A percentile compares a stretch with the other conserved stretches of the same genome.
These are phyloP conservation scores for Corythornis cristatus DNA, from an alignment of 2,113 vertebrate species.

Conservation along the genomic window DNA sequence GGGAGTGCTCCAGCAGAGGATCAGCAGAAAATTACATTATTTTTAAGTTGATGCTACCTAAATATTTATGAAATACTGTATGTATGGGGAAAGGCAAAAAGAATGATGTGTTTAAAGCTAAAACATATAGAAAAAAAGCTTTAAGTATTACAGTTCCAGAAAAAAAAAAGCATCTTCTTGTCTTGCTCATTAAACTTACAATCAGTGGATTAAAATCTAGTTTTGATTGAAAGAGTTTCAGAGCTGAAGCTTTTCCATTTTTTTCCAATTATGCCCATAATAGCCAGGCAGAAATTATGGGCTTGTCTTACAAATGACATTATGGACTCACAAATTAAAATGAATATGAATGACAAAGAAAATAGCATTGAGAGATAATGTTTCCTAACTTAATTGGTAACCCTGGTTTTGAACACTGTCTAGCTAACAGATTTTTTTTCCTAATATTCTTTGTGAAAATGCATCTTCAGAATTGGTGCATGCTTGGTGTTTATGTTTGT, in stretches of 20 bases:
- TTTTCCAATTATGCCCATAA: background rate
- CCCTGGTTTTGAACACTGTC: background rate
- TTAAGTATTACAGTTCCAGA: background rate
- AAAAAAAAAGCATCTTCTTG: background rate
- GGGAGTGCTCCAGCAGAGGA: background rate
- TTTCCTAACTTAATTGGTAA: slow-evolving; percentile 44
- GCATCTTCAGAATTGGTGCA: background rate
- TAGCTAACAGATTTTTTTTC: background rate
- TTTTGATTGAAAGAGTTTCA: background rate
- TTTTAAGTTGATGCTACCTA: background rate
- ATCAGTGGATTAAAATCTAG: background rate
- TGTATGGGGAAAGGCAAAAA: background rate
- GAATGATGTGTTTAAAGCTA: background rate
- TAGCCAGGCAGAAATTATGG: slow-evolving; percentile 7
- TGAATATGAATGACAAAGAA: slow-evolving; percentile 57
- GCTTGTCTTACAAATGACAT: slow-evolving; percentile 25
- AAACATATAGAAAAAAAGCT: background rate
- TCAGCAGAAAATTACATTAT: background rate
- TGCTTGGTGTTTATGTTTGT: background rate
- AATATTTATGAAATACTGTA: background rate
- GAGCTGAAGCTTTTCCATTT: background rate
- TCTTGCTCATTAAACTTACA: background rate
- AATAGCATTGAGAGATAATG: slow-evolving; percentile 36
- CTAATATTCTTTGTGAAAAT: background rate
- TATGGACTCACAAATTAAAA: slow-evolving; percentile 30